Conservation (phyloP, 2,797 vertebrate species). For the Etheostoma perlongum region DNA sequence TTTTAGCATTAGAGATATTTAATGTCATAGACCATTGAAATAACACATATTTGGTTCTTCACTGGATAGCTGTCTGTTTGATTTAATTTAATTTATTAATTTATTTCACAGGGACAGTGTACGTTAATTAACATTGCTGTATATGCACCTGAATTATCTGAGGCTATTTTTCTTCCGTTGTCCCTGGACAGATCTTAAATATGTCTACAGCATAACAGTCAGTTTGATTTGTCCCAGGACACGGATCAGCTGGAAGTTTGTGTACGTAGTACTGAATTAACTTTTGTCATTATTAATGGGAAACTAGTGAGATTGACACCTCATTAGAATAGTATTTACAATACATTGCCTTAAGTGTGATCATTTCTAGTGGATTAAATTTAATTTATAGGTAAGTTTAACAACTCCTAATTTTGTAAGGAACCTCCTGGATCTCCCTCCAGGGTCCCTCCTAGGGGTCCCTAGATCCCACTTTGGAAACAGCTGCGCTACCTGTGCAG, state of each 20-base stretch:
- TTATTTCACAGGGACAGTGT: too few species aligned
- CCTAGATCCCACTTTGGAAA: constrained; percentile 26
- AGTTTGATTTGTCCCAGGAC: background rate
- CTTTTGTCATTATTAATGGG: background rate
- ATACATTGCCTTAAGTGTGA: constrained; percentile 8
- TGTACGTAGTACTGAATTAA: constrained; percentile 10
- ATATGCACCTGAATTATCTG: too few species aligned
- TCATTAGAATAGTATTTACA: constrained; percentile 1
- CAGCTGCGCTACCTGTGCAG: constrained; percentile 33
- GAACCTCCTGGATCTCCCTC: constrained; percentile 20
- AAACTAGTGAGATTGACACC: constrained; percentile 18
- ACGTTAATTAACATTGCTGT: too few species aligned
- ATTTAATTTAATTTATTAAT: too few species aligned
- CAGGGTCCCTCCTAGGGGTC: constrained; percentile 28
- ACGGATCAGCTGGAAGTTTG: background rate
- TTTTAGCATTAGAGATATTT: background rate
- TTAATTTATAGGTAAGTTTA: background rate
- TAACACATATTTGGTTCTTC: background rate
- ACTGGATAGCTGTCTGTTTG: too few species aligned
- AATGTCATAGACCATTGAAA: background rate
- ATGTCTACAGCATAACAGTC: too few species aligned
- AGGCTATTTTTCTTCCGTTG: too few species aligned
- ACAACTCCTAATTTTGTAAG: constrained; percentile 23
- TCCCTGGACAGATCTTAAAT: too few species aligned
- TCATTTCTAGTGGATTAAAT: constrained; percentile 12